Evolutionary conservation across 1,140 invertebrate genomes (phyloP), one percentile per base, ranked within the genome.

Genomic region (Hylaeus volcanicus): DNA sequence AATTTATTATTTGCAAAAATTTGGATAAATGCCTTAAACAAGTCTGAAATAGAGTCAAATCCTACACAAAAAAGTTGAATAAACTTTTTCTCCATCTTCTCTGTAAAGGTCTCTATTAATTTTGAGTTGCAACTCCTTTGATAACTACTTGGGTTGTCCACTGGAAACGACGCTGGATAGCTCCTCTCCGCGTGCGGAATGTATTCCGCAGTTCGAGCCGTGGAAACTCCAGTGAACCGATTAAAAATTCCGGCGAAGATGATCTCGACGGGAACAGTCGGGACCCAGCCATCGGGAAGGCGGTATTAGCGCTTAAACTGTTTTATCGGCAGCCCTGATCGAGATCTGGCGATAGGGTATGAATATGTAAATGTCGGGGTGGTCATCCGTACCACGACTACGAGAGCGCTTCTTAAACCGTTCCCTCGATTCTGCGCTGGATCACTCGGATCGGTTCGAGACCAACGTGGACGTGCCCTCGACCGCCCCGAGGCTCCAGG

Each of bases 301-400:
- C 64, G 53, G 58, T 66, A 81, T 85, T 85, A 85, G 73, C 72
- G 68, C 78, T 84, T 86, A 81, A 81, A 86, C 83, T 74, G 84
- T 72, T 85, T 81, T 81, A 86, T 86, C 84, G 78, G 53, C 26
- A 73, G 68, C 48, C 69, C 58, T 74, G 84, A 86, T 86, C 79
- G 79, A 85, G 84, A 86, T 85, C 63, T 58, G 45, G 55, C 72
- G 84, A 86, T 85, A 80, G 71, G 68, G 68, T 81, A 85, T 86
- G 84, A 86, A 85, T 85, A 84, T 86, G 82, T 81, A 86, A 85
- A 80, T 84, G 68, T 81, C 68, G 60, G 73, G 82, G 73, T 85
- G 68, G 74, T 73, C 55, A 60, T 41, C 51, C 55, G n/a, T 64
- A 56, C 80, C 76, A 70, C 71, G 81, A 74, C 60, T 65, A 37